phyloP scores from a whole-genome alignment of 2,113 vertebrate species.

The Cryptotis parvus region DNA sequence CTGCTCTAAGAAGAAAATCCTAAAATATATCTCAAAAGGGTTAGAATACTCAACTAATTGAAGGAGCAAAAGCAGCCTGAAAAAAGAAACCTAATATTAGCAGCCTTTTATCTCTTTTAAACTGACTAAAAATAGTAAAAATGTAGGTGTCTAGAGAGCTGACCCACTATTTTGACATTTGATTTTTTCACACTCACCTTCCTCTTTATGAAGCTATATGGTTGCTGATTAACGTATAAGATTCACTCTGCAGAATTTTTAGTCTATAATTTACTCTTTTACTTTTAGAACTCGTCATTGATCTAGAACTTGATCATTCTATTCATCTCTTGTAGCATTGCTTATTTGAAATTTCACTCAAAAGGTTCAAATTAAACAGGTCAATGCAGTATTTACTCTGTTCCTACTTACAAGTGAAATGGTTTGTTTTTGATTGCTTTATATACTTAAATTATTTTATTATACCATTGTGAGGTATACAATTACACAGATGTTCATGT shows the following conservation, averaged over 20 bases:
- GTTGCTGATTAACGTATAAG: neutral
- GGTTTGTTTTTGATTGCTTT: neutral
- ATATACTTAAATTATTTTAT: too few relatives aligned
- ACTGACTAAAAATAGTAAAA: constrained; percentile 65
- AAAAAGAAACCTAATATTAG: constrained; percentile 68
- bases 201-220: constrained; percentile 56
- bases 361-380: neutral
- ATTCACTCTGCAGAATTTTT: constrained; percentile 26
- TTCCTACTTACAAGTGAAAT: neutral
- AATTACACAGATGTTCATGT: too few relatives aligned
- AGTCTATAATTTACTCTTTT: constrained; percentile 37
- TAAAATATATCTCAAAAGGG: constrained; percentile 26
- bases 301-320: constrained; percentile 41
- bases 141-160: constrained; percentile 48
- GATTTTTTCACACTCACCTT: constrained; percentile 39
- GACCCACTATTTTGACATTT: constrained; percentile 68
- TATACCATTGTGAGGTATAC: too few relatives aligned
- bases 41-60: constrained; percentile 26
- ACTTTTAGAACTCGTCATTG: neutral
- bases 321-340: neutral
- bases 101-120: constrained; percentile 65
- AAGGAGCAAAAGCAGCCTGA: constrained; percentile 24
- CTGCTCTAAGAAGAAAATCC: constrained; percentile 20
- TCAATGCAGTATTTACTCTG: neutral
- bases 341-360: constrained; percentile 21